Evolutionary conservation across 2,888 invertebrate genomes (phyloP).

Genomic region (Agapostemon virescens): DNA sequence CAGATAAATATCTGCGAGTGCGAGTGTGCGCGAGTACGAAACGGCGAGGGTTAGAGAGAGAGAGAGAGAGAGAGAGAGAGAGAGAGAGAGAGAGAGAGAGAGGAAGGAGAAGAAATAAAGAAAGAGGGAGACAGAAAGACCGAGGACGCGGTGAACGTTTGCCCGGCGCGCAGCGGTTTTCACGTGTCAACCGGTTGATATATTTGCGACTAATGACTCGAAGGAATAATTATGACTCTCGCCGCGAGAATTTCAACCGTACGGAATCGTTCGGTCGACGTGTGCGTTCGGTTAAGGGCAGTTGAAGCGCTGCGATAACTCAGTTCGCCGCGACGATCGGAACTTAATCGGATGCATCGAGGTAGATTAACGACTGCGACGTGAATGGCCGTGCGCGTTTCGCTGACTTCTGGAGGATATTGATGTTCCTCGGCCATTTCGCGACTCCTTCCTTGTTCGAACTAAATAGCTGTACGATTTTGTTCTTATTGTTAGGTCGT

Average conservation of each 20-base stretch:
- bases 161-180: constrained; percentile 48
- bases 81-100: neutral
- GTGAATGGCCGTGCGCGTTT: neutral
- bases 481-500: neutral
- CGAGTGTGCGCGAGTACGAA: neutral
- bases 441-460: neutral
- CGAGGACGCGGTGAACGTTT: constrained; percentile 41
- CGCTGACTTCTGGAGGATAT: constrained; percentile 2
- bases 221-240: constrained; percentile 64
- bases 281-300: constrained; percentile 4
- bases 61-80: neutral
- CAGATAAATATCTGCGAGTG: constrained; percentile 51
- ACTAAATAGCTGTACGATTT: neutral
- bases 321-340: constrained; percentile 33
- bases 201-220: constrained; percentile 64
- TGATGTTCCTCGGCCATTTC: constrained; percentile 5
- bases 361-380: constrained; percentile 38
- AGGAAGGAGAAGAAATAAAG: neutral
- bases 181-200: constrained; percentile 64
- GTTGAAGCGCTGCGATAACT: constrained; percentile 41
- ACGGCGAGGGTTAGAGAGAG: neutral
- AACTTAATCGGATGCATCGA: constrained; percentile 36
- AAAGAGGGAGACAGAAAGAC: neutral
- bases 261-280: constrained; percentile 36
- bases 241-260: constrained; percentile 47